A percentile compares a stretch with the other conserved stretches of the same genome.
These are phyloP conservation scores for Diadegma fenestrale DNA, from an alignment of 2,888 invertebrate genomes.

Conservation along the genomic window DNA sequence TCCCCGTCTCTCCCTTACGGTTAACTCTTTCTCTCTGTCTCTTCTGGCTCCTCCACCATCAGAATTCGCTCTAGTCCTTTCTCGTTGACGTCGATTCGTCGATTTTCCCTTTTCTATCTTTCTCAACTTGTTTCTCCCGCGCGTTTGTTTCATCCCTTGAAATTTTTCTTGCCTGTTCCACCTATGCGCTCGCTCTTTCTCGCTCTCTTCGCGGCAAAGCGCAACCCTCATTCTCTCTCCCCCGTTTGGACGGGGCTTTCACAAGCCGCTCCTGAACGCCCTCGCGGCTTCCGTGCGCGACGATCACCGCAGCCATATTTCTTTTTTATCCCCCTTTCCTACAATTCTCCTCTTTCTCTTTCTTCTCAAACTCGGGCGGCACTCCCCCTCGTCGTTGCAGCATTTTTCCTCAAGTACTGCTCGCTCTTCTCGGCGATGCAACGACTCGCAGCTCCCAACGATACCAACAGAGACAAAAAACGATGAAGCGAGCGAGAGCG, in stretches of 20 bases:
- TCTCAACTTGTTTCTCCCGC: background rate
- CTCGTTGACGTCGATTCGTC: constrained; percentile 65
- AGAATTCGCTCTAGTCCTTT: constrained; percentile 31
- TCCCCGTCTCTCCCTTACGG: constrained; percentile 8
- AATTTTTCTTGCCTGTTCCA: too few species aligned
- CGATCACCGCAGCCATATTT: constrained; percentile 69
- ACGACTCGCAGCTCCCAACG: constrained; percentile 1
- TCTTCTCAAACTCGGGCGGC: constrained; percentile 8
- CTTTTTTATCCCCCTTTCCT: constrained; percentile 49
- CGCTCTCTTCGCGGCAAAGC: background rate
- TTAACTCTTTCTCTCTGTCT: constrained; percentile 8
- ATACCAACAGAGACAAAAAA: constrained; percentile 2
- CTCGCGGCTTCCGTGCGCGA: constrained; percentile 59
- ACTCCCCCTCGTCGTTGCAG: constrained; percentile 50
- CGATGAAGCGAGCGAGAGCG: background rate
- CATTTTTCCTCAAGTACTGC: constrained; percentile 68
- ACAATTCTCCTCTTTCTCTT: constrained; percentile 14
- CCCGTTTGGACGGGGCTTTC: constrained; percentile 39
- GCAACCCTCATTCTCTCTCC: constrained; percentile 43
- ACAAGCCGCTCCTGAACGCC: constrained; percentile 58
- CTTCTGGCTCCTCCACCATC: constrained; percentile 35
- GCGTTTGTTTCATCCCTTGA: constrained; percentile 41
- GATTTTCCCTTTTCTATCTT: constrained; percentile 61
- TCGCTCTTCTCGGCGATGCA: constrained; percentile 48
- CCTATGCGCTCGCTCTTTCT: background rate